Conservation (phyloP, 2,797 vertebrate genomes). For the Gadopsis bispinosus region DNA sequence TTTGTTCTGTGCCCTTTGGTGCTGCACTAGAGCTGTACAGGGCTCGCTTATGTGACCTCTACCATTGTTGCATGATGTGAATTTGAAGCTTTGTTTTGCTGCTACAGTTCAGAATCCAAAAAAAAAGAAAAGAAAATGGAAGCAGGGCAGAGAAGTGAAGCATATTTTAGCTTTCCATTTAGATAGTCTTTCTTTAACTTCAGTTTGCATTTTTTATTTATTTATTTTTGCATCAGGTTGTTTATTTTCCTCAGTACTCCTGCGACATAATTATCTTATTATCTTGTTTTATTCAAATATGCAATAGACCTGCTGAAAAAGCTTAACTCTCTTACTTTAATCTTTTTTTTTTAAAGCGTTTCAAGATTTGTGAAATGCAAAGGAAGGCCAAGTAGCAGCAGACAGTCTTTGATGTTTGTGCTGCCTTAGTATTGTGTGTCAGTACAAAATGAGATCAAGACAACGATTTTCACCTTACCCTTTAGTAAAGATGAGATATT, state of each 20-base stretch:
- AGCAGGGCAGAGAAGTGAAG: constrained; percentile 38
- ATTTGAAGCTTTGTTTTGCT: constrained; percentile 83
- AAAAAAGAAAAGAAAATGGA: constrained; percentile 23
- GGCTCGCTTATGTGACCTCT: constrained; percentile 81
- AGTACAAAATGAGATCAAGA: constrained; percentile 75
- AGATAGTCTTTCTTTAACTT: constrained; percentile 60
- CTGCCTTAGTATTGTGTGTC: constrained; percentile 68
- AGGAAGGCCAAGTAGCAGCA: constrained; percentile 62
- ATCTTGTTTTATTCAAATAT: constrained; percentile 71
- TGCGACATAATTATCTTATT: constrained; percentile 74
- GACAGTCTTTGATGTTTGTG: constrained; percentile 76
- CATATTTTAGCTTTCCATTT: constrained; percentile 62
- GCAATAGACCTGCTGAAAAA: constrained; percentile 70
- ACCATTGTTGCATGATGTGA: constrained; percentile 78
- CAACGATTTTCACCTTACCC: constrained; percentile 69
- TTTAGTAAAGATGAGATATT: constrained; percentile 77
- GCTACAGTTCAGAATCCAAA: constrained; percentile 63
- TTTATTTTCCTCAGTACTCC: constrained; percentile 69
- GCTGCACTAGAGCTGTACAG: constrained; percentile 73
- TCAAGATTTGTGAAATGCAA: constrained; percentile 67
- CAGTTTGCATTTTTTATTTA: constrained; percentile 69
- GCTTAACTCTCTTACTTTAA: constrained; percentile 70
- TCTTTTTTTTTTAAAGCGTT: constrained; percentile 55
- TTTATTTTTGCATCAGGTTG: constrained; percentile 76
- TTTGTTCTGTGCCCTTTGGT: constrained; percentile 84